Conservation (phyloP, 2,888 invertebrate genomes). For the Mythimna albipuncta region DNA sequence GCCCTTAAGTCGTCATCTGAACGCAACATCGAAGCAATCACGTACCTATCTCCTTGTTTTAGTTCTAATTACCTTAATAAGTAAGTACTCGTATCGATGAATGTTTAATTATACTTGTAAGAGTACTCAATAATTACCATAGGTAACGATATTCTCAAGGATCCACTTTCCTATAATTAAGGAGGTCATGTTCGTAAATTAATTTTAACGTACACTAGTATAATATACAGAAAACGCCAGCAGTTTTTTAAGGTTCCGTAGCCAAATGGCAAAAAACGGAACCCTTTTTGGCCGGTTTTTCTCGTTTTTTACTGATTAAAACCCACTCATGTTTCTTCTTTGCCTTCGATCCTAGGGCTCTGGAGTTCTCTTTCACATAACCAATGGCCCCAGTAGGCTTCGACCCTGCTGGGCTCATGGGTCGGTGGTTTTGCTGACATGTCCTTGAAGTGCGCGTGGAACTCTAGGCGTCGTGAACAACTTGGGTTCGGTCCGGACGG, state of each 20-base stretch:
- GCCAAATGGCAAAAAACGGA: no score
- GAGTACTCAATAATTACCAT: slow-evolving; percentile 4
- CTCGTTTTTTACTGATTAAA: no score
- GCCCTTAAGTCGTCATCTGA: not conserved
- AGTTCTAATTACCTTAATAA: not conserved
- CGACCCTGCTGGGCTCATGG: no score
- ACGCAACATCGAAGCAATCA: slow-evolving; percentile 28
- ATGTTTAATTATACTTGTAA: slow-evolving; percentile 1
- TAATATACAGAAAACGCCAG: no score
- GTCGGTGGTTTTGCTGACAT: not conserved
- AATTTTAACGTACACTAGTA: not conserved
- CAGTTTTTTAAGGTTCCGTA: no score
- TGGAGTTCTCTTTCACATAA: no score
- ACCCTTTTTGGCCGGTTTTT: no score
- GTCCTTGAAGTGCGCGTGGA: not conserved
- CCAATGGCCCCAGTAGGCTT: no score
- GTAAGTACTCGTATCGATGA: not conserved
- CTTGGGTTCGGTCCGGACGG: no score
- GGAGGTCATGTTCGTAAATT: not conserved
- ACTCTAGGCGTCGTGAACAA: no score
- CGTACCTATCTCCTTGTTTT: not conserved
- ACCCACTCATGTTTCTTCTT: no score
- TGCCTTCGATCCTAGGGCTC: no score
- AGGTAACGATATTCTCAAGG: slow-evolving; percentile 12
- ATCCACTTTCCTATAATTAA: slow-evolving; percentile 22